A percentile compares a stretch with the other conserved stretches of the same genome.
Evolutionary conservation across 2,797 vertebrate genomes (phyloP).

Genomic region (Sparus aurata): DNA sequence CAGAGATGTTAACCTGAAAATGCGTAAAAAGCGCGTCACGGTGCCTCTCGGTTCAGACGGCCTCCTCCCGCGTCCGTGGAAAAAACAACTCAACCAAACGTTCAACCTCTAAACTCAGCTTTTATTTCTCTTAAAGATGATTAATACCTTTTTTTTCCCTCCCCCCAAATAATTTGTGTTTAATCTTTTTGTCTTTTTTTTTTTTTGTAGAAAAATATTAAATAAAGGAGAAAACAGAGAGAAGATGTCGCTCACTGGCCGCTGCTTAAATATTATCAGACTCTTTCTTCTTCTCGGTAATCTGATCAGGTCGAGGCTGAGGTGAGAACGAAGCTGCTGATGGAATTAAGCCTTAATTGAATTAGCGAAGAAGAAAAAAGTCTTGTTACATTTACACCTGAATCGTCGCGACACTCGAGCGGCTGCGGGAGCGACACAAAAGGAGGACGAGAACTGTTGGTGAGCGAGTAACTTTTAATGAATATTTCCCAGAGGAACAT

Average conservation of each 20-base stretch:
- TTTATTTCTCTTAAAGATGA: neutral
- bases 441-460: neutral
- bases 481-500: neutral
- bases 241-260: constrained; percentile 14
- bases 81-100: constrained; percentile 27
- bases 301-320: constrained; percentile 65
- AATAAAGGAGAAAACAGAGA: neutral
- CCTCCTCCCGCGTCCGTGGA: constrained; percentile 47
- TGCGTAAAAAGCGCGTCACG: constrained; percentile 84
- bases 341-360: constrained; percentile 74
- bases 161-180: neutral
- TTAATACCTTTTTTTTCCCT: neutral
- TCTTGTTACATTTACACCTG: constrained; percentile 57
- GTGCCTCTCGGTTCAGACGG: constrained; percentile 65
- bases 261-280: constrained; percentile 68
- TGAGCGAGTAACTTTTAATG: neutral
- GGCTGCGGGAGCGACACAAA: constrained; percentile 20
- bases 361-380: constrained; percentile 55
- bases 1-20: constrained; percentile 79
- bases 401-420: constrained; percentile 29
- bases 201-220: neutral
- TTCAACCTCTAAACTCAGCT: neutral
- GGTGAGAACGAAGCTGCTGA: constrained; percentile 71
- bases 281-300: constrained; percentile 60
- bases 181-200: no score